Percentiles rank a stretch among this genome's conserved stretches.
phyloP scores from a whole-genome alignment of 2,888 invertebrate species.

The Ochlodes sylvanus region DNA sequence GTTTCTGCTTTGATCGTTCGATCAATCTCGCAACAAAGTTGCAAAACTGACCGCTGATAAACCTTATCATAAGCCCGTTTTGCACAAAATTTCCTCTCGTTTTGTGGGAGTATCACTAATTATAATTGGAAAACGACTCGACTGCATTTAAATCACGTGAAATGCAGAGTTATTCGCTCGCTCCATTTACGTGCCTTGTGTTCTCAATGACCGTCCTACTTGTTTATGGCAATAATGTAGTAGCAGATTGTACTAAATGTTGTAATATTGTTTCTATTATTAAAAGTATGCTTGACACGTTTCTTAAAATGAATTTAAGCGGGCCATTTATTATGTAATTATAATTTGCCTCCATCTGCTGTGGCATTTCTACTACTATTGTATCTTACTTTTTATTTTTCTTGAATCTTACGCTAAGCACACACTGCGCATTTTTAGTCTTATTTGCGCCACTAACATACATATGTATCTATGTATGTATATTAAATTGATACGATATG shows the following conservation, averaged over 20 bases:
- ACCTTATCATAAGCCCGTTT: background rate
- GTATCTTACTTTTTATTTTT: too few species aligned
- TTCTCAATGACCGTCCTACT: constrained; percentile 24
- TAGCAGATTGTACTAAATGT: background rate
- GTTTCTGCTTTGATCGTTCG: background rate
- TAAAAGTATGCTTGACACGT: background rate
- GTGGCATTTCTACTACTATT: too few species aligned
- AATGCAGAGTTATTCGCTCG: constrained; percentile 30
- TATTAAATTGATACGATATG: too few species aligned
- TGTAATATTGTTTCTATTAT: background rate
- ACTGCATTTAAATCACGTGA: constrained; percentile 24
- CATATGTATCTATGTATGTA: too few species aligned
- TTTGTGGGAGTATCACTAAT: background rate
- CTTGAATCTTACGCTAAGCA: too few species aligned
- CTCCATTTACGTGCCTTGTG: constrained; percentile 33
- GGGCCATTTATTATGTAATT: too few species aligned
- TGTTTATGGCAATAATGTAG: constrained; percentile 19
- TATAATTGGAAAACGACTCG: background rate
- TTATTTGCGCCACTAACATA: too few species aligned
- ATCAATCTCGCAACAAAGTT: background rate
- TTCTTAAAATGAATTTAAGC: too few species aligned
- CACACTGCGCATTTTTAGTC: too few species aligned
- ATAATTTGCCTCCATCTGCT: too few species aligned
- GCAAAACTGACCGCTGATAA: background rate
- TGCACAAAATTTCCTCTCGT: constrained; percentile 1